phyloP scores from a whole-genome alignment of 1,140 invertebrate genomes.

The Apis cerana region DNA sequence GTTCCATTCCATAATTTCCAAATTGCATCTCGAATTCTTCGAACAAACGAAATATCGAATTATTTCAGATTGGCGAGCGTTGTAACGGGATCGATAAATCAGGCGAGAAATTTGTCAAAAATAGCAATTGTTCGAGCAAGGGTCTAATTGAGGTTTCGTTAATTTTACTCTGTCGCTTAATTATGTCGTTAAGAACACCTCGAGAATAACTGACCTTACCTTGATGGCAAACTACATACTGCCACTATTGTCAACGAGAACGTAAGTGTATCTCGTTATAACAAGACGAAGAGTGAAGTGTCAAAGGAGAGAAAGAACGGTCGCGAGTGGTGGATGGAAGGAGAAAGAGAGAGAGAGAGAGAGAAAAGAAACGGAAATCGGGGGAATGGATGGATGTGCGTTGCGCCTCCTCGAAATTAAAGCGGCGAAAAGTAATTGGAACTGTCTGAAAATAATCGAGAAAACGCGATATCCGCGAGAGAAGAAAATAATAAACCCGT shows the following conservation, averaged over 20 bases:
- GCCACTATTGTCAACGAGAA: constrained; percentile 38
- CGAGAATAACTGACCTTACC: constrained; percentile 37
- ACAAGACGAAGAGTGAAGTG: neutral
- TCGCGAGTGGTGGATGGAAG: neutral
- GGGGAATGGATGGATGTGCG: neutral
- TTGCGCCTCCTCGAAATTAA: neutral
- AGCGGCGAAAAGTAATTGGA: constrained; percentile 5
- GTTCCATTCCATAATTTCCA: neutral
- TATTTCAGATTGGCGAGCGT: neutral
- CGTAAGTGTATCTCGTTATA: constrained; percentile 30
- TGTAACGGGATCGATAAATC: neutral
- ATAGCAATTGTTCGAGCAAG: neutral
- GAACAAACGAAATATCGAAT: neutral
- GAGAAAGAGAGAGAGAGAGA: neutral
- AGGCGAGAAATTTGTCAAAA: neutral
- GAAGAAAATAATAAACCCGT: neutral
- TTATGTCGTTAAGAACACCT: constrained; percentile 32
- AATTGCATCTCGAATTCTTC: neutral
- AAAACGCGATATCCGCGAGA: neutral
- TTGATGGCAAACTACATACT: constrained; percentile 3
- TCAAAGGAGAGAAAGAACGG: neutral
- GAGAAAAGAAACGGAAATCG: neutral
- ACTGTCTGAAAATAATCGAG: too few species aligned
- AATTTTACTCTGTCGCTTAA: constrained; percentile 24
- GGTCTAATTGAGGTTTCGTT: constrained; percentile 4